Evolutionary conservation across 2,113 vertebrate genomes (phyloP), one percentile per base, ranked within the genome.

Genomic region (Cheilinus undulatus): DNA sequence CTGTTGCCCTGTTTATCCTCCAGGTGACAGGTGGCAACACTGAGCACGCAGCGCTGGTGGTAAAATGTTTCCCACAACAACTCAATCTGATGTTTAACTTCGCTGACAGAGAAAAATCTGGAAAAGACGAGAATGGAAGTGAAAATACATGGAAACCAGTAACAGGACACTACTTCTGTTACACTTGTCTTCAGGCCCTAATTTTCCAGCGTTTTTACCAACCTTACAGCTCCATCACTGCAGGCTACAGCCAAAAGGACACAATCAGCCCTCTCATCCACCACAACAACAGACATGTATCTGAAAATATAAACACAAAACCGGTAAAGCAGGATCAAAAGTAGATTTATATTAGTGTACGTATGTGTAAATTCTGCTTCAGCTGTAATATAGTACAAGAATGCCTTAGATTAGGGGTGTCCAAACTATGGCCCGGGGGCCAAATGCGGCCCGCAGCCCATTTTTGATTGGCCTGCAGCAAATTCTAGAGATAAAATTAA

Each of bases 201-300:
- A 32, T 32, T 32, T 32, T 32, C 13, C 38, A 3, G 32, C 11
- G 34, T 12, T 9, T 43, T 7, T 40, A 86, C 93, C 84, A 57
- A 99, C 98, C 97, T 96, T 65, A 99, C 88, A 0, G 96, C 96
- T 60, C 95, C 98, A 0, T 99, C 98, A 0, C 98, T 99, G 86
- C 98, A 97, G 57, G 94, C 96, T 5, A 96, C 86, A 70, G 95
- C 95, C 78, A 99, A 81, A 11, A 96, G 91, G 22, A 80, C 48
- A 0, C 34, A 14, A 22, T 69, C 86, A n/a, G n/a, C 23, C 15
- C 71, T 86, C 53, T 82, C 73, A 8, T 89, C 89, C 77, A 95
- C 83, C 2, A 94, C 89, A 0, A 87, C 89, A 0, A 96, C 71
- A 3, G 93, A 96, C 96, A 99, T 96, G 81, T 99, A 99, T 80